phyloP scores from a whole-genome alignment of 2,888 invertebrate species.

The Arctia plantaginis region DNA sequence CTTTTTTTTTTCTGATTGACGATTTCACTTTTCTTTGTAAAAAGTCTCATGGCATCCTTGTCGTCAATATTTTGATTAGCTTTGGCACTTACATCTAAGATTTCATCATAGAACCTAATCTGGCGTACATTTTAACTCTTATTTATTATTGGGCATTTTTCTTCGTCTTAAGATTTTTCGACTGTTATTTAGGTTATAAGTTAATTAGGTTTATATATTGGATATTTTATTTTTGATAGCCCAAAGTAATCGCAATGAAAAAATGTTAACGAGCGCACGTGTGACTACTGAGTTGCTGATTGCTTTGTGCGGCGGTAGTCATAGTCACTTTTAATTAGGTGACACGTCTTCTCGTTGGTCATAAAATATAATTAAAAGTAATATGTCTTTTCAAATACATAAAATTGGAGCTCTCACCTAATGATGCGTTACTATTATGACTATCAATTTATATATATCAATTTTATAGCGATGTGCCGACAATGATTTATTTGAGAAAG shows the following conservation, averaged over 20 bases:
- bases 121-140: neutral
- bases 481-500: neutral
- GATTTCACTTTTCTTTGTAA: neutral
- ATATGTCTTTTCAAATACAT: neutral
- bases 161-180: too few species aligned
- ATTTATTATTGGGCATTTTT: too few species aligned
- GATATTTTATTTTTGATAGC: too few species aligned
- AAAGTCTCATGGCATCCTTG: neutral
- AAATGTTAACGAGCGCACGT: too few species aligned
- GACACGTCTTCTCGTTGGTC: neutral
- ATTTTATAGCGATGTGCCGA: neutral
- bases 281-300: too few species aligned
- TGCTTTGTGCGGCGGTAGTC: too few species aligned
- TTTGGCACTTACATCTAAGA: neutral
- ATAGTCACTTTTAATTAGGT: too few species aligned
- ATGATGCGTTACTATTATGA: neutral
- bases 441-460: neutral
- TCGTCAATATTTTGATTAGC: neutral
- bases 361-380: neutral
- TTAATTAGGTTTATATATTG: too few species aligned
- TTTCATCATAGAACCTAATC: neutral
- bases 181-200: too few species aligned
- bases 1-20: neutral
- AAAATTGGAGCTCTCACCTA: neutral
- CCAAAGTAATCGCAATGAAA: too few species aligned